Conservation (phyloP, 2,888 invertebrate species). For the Azorinus chamasolen region DNA sequence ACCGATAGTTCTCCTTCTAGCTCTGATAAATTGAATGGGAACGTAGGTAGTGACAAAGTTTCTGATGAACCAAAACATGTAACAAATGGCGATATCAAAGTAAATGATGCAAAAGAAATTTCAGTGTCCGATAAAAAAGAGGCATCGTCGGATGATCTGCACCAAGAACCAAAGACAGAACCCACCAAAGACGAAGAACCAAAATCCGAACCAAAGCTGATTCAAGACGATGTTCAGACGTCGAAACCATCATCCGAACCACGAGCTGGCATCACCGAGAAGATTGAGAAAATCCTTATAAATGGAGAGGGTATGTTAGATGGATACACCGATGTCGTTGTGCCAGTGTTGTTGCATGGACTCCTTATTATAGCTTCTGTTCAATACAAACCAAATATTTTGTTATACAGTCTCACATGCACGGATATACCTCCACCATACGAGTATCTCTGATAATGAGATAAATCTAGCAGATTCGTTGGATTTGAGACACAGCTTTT, state of each 20-base stretch:
- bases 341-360: neutral
- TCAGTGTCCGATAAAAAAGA: too few relatives aligned
- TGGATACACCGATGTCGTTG: constrained; percentile 8
- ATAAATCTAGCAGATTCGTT: too few relatives aligned
- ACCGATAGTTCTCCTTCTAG: too few relatives aligned
- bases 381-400: too few relatives aligned
- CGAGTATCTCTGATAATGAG: too few relatives aligned
- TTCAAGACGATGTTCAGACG: neutral
- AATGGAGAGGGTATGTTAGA: constrained; percentile 52
- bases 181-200: neutral
- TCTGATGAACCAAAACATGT: constrained; percentile 5
- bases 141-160: neutral
- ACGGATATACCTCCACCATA: too few relatives aligned
- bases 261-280: constrained; percentile 1
- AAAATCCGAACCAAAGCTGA: constrained; percentile 21
- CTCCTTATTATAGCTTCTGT: too few relatives aligned
- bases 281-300: constrained; percentile 39
- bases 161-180: neutral
- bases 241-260: neutral
- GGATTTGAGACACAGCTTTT: too few relatives aligned
- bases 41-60: neutral
- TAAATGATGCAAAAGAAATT: neutral
- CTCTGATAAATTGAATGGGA: too few relatives aligned
- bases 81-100: neutral
- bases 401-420: too few relatives aligned